These are phyloP conservation scores for Spermophilus dauricus DNA, from an alignment of 2,113 vertebrate genomes.

Conservation along the genomic window DNA sequence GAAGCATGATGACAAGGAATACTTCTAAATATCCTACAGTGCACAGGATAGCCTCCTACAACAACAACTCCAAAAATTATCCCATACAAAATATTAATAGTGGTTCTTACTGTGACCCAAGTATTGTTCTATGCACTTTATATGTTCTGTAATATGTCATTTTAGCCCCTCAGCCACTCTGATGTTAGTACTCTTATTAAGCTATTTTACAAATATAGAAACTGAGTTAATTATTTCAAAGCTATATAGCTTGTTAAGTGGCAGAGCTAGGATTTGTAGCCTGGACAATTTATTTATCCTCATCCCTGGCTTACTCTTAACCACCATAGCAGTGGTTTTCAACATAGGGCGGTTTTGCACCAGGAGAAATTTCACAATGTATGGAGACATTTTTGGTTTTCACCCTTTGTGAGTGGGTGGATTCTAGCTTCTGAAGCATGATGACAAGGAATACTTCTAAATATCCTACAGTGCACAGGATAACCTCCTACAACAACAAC, in stretches of 20 bases:
- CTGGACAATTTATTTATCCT: not conserved
- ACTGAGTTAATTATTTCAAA: slow-evolving; percentile 18
- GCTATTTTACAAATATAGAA: not conserved
- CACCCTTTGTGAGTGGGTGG: not conserved
- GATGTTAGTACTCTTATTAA: not conserved
- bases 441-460: not conserved
- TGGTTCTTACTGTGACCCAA: not conserved
- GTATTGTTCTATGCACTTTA: not conserved
- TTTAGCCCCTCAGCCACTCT: not conserved
- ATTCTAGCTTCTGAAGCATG: not conserved
- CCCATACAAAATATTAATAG: not conserved
- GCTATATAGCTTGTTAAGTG: not conserved
- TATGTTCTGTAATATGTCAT: not conserved
- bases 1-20: not conserved
- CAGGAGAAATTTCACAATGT: not conserved
- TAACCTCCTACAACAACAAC: not conserved
- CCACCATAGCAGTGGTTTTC: not conserved
- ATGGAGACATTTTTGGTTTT: not conserved
- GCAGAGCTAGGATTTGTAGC: slow-evolving; percentile 6
- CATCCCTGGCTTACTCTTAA: not conserved
- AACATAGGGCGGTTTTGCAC: not conserved
- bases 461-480: not conserved
- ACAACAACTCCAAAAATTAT: not conserved
- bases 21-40: not conserved
- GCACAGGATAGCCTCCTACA: not conserved